These are phyloP conservation scores for Octopus sinensis DNA, from an alignment of 1,140 invertebrate genomes.

Conservation along the genomic window DNA sequence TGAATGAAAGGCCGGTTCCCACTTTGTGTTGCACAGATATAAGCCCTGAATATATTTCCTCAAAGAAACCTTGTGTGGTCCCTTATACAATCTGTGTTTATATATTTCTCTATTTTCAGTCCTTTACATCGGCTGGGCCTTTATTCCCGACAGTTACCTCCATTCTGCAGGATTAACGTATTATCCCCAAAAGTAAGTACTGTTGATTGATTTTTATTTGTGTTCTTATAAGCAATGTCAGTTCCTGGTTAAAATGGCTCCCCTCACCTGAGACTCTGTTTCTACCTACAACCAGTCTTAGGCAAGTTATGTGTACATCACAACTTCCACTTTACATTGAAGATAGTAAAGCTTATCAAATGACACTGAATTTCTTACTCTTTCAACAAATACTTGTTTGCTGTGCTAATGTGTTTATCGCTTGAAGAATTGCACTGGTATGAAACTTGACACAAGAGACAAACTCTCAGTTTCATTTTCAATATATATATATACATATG, in stretches of 20 bases:
- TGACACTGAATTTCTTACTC: background rate
- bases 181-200: constrained; percentile 69
- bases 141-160: constrained; percentile 71
- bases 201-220: background rate
- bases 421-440: no score
- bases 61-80: background rate
- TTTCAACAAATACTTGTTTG: no score
- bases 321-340: background rate
- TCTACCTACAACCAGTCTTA: background rate
- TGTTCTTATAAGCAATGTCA: background rate
- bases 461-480: no score
- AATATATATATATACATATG: no score
- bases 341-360: background rate
- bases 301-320: background rate
- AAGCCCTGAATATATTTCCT: background rate
- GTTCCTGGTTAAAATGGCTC: background rate
- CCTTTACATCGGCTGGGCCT: constrained; percentile 80
- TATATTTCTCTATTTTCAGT: constrained; percentile 41
- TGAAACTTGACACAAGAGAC: no score
- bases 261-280: background rate
- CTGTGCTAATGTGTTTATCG: no score
- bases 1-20: no score
- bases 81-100: background rate
- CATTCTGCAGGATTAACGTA: constrained; percentile 73
- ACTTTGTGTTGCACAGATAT: background rate